Conservation (phyloP, 2,888 invertebrate genomes). For the Nomada ruficornis region DNA sequence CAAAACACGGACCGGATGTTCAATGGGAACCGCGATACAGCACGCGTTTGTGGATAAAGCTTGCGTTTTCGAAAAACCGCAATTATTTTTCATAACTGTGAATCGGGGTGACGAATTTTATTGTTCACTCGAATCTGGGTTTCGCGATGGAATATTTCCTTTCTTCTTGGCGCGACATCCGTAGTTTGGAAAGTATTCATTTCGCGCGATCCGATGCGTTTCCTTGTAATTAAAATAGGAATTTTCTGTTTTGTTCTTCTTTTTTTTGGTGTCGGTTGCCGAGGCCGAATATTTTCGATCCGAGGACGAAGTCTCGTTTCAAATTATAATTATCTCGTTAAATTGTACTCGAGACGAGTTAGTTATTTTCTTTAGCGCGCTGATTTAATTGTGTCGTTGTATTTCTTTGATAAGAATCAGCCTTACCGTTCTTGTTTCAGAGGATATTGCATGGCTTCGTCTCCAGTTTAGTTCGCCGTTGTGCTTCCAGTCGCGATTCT, state of each 20-base stretch:
- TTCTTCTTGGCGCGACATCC: background rate
- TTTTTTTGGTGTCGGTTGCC: background rate
- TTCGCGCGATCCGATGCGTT: background rate
- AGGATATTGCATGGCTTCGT: background rate
- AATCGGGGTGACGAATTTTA: background rate
- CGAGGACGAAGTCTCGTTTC: background rate
- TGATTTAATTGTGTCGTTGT: constrained; percentile 14
- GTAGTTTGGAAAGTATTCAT: background rate
- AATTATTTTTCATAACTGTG: background rate
- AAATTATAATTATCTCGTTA: constrained; percentile 21
- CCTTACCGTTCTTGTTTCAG: background rate
- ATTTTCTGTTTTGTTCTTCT: background rate
- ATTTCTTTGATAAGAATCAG: constrained; percentile 13
- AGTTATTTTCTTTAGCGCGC: background rate
- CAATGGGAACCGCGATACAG: background rate
- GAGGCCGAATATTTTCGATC: constrained; percentile 11
- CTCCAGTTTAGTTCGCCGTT: background rate
- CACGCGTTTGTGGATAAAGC: background rate
- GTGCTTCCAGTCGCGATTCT: background rate
- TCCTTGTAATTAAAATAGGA: background rate
- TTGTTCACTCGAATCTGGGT: background rate
- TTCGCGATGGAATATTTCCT: background rate
- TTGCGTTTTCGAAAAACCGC: background rate
- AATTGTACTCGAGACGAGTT: constrained; percentile 6
- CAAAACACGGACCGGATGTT: background rate